Evolutionary conservation across 2,113 vertebrate genomes (phyloP), one percentile per base, ranked within the genome.

Genomic region (Hypomesus transpacificus): DNA sequence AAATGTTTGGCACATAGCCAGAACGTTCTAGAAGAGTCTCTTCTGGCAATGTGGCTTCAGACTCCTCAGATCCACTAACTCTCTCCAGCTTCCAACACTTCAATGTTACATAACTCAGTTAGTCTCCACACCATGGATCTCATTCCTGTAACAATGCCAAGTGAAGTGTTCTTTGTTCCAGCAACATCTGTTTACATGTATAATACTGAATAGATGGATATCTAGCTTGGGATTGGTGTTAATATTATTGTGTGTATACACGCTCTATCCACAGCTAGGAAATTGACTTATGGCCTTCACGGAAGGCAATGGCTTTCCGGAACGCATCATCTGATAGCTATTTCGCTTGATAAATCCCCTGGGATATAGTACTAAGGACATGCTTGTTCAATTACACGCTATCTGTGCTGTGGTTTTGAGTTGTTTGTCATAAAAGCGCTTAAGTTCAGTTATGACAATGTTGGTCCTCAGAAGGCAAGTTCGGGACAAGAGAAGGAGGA

Each of bases 1-100:
- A 14, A 22, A 18, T 65, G 54, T 28, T 34, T n/a, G 70, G 14
- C 7, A 14, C 14, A 60, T 62, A 83, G 81, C 88, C 86, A 88
- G 78, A 86, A 79, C 65, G 65, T 86, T 88, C 24, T 80, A 79
- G 89, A 83, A 82, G 8, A 46, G 39, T 46, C 1, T 46, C 13
- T 46, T 46, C 39, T 46, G 81, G 80, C 84, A 85, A 66, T 50
- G 59, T 73, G 67, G 70, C 82, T 74, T 75, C 68, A 66, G 5
- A 63, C 63, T 51, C 61, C 34, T 62, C 69, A 67, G 75, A 63
- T 75, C 16, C 67, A 79, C 22, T 86, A 87, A 90, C 77, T 65
- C 81, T 80, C 70, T 68, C 81, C 89, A 88, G 84, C 76, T 71
- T 54, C 75, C 39, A 16, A 53, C 63, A 52, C 3, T 4, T 52